A percentile compares a stretch with the other conserved stretches of the same genome.
These are phyloP conservation scores for Orientallactaga bullata DNA, from an alignment of 2,113 vertebrate species.

Conservation along the genomic window DNA sequence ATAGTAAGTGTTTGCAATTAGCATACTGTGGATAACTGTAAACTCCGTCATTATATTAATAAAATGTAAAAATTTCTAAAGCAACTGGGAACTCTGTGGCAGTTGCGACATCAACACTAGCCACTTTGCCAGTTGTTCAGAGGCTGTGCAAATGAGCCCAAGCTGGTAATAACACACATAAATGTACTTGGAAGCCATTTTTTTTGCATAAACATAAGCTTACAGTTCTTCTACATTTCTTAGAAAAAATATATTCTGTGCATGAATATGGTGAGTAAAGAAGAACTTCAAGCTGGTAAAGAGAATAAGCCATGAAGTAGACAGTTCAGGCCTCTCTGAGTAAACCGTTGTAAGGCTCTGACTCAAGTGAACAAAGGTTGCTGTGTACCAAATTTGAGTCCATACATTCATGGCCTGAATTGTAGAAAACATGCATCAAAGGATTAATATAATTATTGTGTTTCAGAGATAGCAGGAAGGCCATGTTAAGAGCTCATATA, in stretches of 20 bases:
- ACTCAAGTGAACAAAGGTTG: slow-evolving; percentile 30
- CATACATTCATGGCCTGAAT: slow-evolving; percentile 53
- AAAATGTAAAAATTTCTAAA: slow-evolving; percentile 67
- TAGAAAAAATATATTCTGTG: slow-evolving; percentile 45
- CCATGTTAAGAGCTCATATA: slow-evolving; percentile 39
- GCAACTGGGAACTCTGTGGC: background rate
- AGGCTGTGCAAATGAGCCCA: slow-evolving; percentile 44
- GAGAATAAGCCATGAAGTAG: background rate
- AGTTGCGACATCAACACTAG: slow-evolving; percentile 30
- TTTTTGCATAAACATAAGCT: slow-evolving; percentile 40
- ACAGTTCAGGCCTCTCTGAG: slow-evolving; percentile 2
- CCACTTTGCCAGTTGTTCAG: slow-evolving; percentile 63
- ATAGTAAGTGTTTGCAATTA: slow-evolving; percentile 59
- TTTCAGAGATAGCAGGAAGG: slow-evolving; percentile 45
- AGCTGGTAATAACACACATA: slow-evolving; percentile 42
- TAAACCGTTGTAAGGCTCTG: background rate
- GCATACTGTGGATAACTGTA: slow-evolving; percentile 41
- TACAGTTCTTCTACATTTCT: slow-evolving; percentile 3
- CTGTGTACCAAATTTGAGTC: slow-evolving; percentile 3
- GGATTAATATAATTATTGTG: slow-evolving; percentile 53
- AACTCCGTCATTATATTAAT: slow-evolving; percentile 47
- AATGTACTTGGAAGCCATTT: slow-evolving; percentile 38
- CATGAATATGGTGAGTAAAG: background rate
- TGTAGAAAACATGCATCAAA: slow-evolving; percentile 35
- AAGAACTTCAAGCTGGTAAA: slow-evolving; percentile 40